Conservation (phyloP, 1,140 invertebrate genomes). For the Camponotus pennsylvanicus region DNA sequence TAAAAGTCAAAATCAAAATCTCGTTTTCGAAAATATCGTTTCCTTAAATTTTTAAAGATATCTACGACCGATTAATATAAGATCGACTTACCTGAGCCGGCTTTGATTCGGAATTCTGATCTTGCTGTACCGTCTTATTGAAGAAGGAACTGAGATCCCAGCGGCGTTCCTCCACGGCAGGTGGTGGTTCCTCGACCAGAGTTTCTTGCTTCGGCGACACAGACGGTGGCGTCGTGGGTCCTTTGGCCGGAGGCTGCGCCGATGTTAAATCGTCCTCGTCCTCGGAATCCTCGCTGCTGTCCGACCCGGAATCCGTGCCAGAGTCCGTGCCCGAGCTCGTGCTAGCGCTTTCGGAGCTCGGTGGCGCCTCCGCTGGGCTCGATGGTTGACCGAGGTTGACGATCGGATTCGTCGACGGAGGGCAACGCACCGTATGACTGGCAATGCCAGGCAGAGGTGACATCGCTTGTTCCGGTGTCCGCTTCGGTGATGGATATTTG, state of each 20-base stretch:
- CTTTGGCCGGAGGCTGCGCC: conserved; percentile 71
- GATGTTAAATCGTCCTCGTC: conserved; percentile 79
- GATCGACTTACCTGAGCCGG: conserved; percentile 73
- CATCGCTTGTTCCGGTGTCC: conserved; percentile 58
- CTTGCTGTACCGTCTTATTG: conserved; percentile 76
- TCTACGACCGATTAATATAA: too few relatives aligned
- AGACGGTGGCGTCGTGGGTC: conserved; percentile 80
- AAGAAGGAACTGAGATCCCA: conserved; percentile 87
- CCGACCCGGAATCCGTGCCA: conserved; percentile 85
- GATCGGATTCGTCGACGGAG: conserved; percentile 61
- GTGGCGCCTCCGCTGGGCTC: conserved; percentile 80
- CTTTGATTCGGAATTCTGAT: conserved; percentile 78
- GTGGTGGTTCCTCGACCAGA: conserved; percentile 80
- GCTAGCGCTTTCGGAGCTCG: conserved; percentile 82
- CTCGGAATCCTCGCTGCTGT: conserved; percentile 87
- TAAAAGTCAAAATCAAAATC: neutral
- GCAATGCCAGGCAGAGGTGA: conserved; percentile 65
- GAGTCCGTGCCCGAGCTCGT: conserved; percentile 86
- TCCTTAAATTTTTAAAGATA: neutral
- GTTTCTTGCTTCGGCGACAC: conserved; percentile 78
- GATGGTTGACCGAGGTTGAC: conserved; percentile 68
- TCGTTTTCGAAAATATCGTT: neutral
- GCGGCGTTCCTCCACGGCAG: conserved; percentile 82
- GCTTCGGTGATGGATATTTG: conserved; percentile 65
- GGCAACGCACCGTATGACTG: conserved; percentile 61